Base-by-base conservation (phyloP, 2,113 vertebrate genomes). In the Eptesicus fuscus region DNA sequence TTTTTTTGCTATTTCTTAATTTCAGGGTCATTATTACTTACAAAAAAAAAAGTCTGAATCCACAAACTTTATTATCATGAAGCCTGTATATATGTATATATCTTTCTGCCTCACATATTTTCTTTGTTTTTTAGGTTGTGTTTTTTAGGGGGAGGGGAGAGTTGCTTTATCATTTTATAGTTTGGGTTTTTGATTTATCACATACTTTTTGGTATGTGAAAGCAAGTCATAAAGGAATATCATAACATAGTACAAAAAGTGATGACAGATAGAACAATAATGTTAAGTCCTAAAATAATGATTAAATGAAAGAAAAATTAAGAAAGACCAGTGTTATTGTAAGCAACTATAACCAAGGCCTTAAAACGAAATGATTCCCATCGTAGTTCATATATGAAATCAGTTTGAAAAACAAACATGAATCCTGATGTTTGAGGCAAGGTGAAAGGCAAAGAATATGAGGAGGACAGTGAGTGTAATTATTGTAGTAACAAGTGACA, bases 151-250 rank as follows among this genome's bases (percentile, higher is more conserved):
- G 59, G 10, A 61, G 30, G 25, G 13, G 61, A 40, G 91, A 71
- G 25, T 53, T 95, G 82, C 71, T 93, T 96, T 88, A 86, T 61
- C 37, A 61, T 88, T 90, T 97, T 91, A 51, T 82, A 59, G 61
- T 94, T 73, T 78, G 91, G 44, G 82, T 93, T 93, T 92, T 95
- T 97, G 82, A 96, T 97, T 88, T 30, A 90, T 56, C 89, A 44
- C n/a, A 37, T 76, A 78, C 67, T 44, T 84, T 16, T 90, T 91
- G 73, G 14, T 74, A 78, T 40, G 92, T 20, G 69, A 97, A 97
- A 97, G 83, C 9, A 96, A 94, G 83, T 78, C 35, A 95, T 90
- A 93, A 96, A 97, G 51, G 71, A 70, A 86, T 42, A 84, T 53
- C 12, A 93, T 92, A 44, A 51, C 63, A 95, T 61, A 94, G 86